A percentile compares a stretch with the other conserved stretches of the same genome.
Conservation (phyloP, 1,140 invertebrate genomes). For the Calephelis nemesis region DNA sequence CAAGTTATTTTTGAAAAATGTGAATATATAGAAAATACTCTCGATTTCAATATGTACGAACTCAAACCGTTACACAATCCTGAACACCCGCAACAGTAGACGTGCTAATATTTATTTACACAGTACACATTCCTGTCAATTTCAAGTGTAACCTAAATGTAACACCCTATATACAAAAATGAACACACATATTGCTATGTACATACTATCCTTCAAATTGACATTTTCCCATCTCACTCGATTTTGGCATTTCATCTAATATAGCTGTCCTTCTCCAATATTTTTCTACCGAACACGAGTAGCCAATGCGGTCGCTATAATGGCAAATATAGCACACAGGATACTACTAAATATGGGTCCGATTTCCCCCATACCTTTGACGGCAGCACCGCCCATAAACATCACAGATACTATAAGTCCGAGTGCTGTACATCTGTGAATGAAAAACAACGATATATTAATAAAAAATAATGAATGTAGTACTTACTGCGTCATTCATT, state of each 20-base stretch:
- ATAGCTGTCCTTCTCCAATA: background rate
- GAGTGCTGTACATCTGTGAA: constrained; percentile 51
- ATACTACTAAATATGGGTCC: constrained; percentile 27
- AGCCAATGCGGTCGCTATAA: constrained; percentile 35
- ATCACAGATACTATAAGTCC: constrained; percentile 52
- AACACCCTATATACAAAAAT: constrained; percentile 16
- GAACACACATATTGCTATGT: constrained; percentile 14
- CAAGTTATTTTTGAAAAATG: too few species aligned
- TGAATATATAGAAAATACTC: too few species aligned
- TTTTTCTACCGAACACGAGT: constrained; percentile 34
- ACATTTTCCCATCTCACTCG: constrained; percentile 14
- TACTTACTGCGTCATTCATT: too few species aligned
- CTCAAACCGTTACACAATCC: too few species aligned
- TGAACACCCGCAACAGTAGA: background rate
- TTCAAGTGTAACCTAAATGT: constrained; percentile 2
- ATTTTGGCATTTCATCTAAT: constrained; percentile 12
- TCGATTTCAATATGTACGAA: background rate
- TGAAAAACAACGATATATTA: background rate
- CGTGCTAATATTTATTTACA: background rate
- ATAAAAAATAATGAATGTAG: background rate
- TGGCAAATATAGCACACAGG: constrained; percentile 32
- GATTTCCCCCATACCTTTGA: constrained; percentile 35
- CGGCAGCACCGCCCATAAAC: constrained; percentile 44
- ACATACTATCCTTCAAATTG: constrained; percentile 12
- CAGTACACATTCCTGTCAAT: background rate